Evolutionary conservation across 2,888 invertebrate genomes (phyloP).

Genomic region (Catocala fraxini): DNA sequence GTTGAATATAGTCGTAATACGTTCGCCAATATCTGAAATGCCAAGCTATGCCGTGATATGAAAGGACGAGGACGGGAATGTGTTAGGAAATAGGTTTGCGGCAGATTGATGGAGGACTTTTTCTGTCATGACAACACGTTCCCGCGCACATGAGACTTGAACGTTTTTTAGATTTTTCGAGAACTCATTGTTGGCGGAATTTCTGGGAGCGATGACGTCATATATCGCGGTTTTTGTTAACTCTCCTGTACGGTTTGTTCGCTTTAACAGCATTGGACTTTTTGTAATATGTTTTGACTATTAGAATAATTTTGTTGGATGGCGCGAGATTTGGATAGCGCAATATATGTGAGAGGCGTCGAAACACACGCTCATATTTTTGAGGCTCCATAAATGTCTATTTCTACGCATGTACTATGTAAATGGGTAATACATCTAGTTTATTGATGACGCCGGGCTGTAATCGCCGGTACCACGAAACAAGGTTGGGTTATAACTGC

Average conservation of each 20-base stretch:
- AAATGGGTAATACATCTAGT: not conserved
- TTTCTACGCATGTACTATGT: not conserved
- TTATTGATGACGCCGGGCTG: not conserved
- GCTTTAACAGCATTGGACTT: constrained; percentile 18
- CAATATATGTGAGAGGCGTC: no score
- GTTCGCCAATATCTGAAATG: constrained; percentile 70
- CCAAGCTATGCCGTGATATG: constrained; percentile 66
- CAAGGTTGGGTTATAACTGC: no score
- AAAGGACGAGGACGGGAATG: constrained; percentile 66
- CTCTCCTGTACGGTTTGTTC: constrained; percentile 21
- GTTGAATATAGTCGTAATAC: constrained; percentile 64
- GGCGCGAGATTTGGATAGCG: no score
- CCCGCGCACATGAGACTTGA: constrained; percentile 65
- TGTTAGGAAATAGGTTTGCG: constrained; percentile 74
- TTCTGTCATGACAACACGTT: constrained; percentile 76
- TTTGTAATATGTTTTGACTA: constrained; percentile 18
- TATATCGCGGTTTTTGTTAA: constrained; percentile 52
- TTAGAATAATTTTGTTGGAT: constrained; percentile 12
- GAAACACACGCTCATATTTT: not conserved
- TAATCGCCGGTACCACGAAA: not conserved
- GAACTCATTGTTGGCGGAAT: constrained; percentile 60
- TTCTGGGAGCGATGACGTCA: constrained; percentile 59
- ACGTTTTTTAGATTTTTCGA: constrained; percentile 70
- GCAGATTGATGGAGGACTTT: constrained; percentile 78
- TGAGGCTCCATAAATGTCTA: constrained; percentile 1